Base-by-base conservation (phyloP, 2,113 vertebrate species). In the Oncorhynchus gorbuscha region DNA sequence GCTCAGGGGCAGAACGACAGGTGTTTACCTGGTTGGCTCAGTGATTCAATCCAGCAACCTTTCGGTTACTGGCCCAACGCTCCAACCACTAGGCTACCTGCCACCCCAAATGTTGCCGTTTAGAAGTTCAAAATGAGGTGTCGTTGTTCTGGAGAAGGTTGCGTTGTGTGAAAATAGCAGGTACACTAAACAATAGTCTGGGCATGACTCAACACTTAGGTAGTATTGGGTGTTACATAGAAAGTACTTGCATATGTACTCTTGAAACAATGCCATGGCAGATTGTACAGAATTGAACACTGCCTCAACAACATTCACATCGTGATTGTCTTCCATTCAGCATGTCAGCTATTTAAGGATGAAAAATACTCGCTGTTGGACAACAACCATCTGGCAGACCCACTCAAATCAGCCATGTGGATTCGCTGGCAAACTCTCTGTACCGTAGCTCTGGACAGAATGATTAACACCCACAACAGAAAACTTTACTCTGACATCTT, bases 401-500 rank as follows among this genome's bases (percentile, higher is more conserved):
- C 74, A 76, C 77, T 80, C 74, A 77, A 79, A 69, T 72, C 85
- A 83, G 80, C 71, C 76, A 69, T 70, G 69, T 70, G 45, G n/a
- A 77, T 71, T 75, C 74, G 35, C 22, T 70, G 39, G 69, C 39
- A 49, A 45, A 22, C 69, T 22, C 16, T 20, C 66, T 62, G 20
- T 1, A 22, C 77, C 28, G 70, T 72, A 64, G 75, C 76, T 86
- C 84, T 83, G 84, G 83, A 86, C 78, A 77, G 83, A 77, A 83
- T 32, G 71, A 90, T 84, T 85, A 89, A 88, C 85, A 84, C 75
- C 81, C 77, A 79, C 78, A 81, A 79, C 77, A 79, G 71, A 79
- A 79, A 85, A 70, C 59, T 81, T 86, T 82, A 62, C 81, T 22
- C 6, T 48, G 68, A 67, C 24, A 73, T 24, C 71, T 55, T 55